Evolutionary conservation across 2,888 invertebrate species (phyloP).

Genomic region (Cremastinae sp.): DNA sequence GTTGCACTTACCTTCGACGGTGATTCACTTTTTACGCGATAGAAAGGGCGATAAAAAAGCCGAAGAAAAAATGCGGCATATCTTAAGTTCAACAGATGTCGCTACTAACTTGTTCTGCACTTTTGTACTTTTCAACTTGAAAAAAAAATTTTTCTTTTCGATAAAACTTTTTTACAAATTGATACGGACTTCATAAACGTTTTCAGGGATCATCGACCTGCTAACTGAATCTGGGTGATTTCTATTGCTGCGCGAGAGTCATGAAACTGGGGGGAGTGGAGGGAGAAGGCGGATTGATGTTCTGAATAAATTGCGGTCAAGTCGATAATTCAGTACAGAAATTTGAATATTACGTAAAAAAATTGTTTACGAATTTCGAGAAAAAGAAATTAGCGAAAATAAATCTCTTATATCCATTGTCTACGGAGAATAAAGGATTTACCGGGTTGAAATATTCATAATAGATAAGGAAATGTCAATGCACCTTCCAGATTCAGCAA

Average conservation of each 20-base stretch:
- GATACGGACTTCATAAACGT: neutral
- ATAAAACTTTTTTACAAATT: neutral
- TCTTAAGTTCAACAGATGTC: slow-evolving; percentile 29
- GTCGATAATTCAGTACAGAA: too few relatives aligned
- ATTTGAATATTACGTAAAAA: too few relatives aligned
- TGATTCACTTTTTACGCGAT: slow-evolving; percentile 29
- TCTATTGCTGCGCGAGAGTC: neutral
- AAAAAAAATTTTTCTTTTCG: slow-evolving; percentile 6
- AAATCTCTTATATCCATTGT: too few relatives aligned
- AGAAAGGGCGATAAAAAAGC: slow-evolving; percentile 14
- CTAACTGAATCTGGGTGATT: slow-evolving; percentile 6
- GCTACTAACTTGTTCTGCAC: slow-evolving; percentile 18
- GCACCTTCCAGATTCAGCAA: too few relatives aligned
- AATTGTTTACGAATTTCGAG: too few relatives aligned
- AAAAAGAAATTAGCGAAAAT: too few relatives aligned
- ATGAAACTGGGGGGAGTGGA: too few relatives aligned
- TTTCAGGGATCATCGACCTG: slow-evolving; percentile 20
- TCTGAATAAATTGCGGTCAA: too few relatives aligned
- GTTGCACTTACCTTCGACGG: slow-evolving; percentile 20
- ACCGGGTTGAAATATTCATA: too few relatives aligned
- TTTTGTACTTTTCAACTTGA: slow-evolving; percentile 2
- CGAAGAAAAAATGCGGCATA: slow-evolving; percentile 5
- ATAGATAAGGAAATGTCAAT: too few relatives aligned
- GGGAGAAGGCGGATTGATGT: too few relatives aligned
- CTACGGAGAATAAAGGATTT: too few relatives aligned